These are phyloP conservation scores for Drosophila tani DNA, from an alignment of 1,140 invertebrate species.

Conservation along the genomic window DNA sequence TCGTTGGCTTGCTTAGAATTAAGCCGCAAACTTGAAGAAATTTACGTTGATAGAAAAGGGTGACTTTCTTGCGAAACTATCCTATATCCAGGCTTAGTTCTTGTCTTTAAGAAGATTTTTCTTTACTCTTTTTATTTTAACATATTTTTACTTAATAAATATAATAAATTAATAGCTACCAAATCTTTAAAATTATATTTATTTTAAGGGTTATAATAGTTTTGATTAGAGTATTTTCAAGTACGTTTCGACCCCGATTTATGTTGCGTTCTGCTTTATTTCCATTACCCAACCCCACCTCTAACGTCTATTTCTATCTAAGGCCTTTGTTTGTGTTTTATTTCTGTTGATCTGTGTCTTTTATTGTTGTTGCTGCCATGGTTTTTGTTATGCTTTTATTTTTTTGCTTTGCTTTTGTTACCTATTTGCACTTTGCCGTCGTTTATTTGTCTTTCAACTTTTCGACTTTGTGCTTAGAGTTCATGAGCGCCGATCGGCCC, in stretches of 20 bases:
- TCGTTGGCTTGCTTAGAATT: too few species aligned
- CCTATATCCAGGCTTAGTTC: too few species aligned
- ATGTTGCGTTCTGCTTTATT: slow-evolving; percentile 20
- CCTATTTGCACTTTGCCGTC: slow-evolving; percentile 70
- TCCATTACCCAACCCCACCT: not conserved
- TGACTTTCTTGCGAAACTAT: too few species aligned
- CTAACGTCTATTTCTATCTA: slow-evolving; percentile 22
- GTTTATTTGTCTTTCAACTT: slow-evolving; percentile 79
- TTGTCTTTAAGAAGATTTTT: too few species aligned
- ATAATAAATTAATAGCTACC: not conserved
- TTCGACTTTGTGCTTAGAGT: slow-evolving; percentile 73
- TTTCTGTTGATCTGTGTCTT: slow-evolving; percentile 58
- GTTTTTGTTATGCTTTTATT: slow-evolving; percentile 9
- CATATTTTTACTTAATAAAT: not conserved
- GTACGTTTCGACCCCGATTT: slow-evolving; percentile 2
- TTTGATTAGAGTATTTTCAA: not conserved
- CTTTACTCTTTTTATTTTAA: too few species aligned
- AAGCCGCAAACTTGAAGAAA: too few species aligned
- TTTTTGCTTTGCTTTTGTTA: slow-evolving; percentile 34
- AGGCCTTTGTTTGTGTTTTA: slow-evolving; percentile 41
- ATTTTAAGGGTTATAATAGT: not conserved
- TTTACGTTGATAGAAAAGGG: too few species aligned
- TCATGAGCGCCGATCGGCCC: slow-evolving; percentile 52
- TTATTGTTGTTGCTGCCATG: slow-evolving; percentile 33
- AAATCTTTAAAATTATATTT: not conserved